These are phyloP conservation scores for Echinometra lucunter DNA, from an alignment of 53 echinoderm and acorn worm genomes.

Conservation along the genomic window DNA sequence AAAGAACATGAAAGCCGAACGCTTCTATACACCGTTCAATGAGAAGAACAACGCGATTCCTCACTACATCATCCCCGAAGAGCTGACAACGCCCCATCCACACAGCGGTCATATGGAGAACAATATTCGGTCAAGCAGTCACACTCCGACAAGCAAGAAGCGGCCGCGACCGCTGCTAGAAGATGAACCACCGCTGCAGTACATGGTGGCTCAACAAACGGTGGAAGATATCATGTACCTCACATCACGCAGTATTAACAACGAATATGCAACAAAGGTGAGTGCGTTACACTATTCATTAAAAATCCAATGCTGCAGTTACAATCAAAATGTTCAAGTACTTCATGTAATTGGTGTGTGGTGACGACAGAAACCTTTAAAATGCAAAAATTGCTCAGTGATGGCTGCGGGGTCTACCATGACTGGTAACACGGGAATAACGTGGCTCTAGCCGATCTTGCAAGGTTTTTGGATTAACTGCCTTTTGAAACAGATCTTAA, in stretches of 20 bases:
- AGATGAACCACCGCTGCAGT: slow-evolving; percentile 62
- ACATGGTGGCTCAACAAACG: slow-evolving; percentile 78
- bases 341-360: no score
- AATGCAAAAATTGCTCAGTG: no score
- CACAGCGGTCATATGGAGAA: slow-evolving; percentile 51
- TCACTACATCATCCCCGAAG: slow-evolving; percentile 53
- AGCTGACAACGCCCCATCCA: neutral
- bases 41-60: slow-evolving; percentile 53
- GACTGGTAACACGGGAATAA: no score
- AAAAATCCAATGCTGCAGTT: no score
- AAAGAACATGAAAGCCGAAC: slow-evolving; percentile 55
- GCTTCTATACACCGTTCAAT: slow-evolving; percentile 62
- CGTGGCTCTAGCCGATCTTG: no score
- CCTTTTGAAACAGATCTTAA: no score
- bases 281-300: neutral
- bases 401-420: no score
- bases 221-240: slow-evolving; percentile 89
- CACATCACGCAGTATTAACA: slow-evolving; percentile 80
- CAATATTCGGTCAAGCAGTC: slow-evolving; percentile 30
- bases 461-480: no score
- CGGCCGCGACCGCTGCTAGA: slow-evolving; percentile 23
- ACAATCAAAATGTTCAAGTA: no score
- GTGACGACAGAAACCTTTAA: no score
- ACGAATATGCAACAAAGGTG: slow-evolving; percentile 81
- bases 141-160: slow-evolving; percentile 29